Conservation (phyloP, 2,113 vertebrate species). For the Ardeotis arabs region DNA sequence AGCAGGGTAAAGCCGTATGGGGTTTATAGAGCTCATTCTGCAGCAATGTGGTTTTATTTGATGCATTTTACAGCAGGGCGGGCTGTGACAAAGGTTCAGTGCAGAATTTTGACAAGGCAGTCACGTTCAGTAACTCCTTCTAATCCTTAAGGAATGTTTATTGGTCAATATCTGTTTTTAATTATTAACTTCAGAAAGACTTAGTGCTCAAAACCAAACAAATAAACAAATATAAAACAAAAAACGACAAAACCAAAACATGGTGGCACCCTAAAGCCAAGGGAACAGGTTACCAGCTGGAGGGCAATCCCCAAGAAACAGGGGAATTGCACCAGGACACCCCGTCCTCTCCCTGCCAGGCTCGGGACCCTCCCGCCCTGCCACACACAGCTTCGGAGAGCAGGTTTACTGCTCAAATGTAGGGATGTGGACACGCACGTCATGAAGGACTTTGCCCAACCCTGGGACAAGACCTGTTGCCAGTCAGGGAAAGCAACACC, state of each 20-base stretch:
- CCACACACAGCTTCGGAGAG: neutral
- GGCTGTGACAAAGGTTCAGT: neutral
- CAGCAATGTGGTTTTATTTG: neutral
- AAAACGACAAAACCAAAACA: neutral
- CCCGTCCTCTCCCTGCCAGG: fast-evolving
- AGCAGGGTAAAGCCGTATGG: neutral
- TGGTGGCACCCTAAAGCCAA: neutral
- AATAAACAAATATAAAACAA: neutral
- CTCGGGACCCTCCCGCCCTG: no score
- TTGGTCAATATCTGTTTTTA: neutral
- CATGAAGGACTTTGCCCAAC: neutral
- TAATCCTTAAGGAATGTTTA: slow-evolving; percentile 4
- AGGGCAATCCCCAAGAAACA: neutral
- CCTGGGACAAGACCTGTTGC: neutral
- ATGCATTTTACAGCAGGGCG: neutral
- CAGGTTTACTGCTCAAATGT: neutral
- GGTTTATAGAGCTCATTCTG: neutral
- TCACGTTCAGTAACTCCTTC: neutral
- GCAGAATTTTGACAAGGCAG: neutral
- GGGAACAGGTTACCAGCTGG: fast-evolving
- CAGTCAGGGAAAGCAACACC: neutral
- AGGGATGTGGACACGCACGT: fast-evolving
- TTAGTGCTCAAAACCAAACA: neutral
- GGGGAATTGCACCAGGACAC: neutral
- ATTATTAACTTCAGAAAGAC: neutral